These are phyloP conservation scores for Rallus limicola DNA, from an alignment of 2,113 vertebrate genomes.

Conservation along the genomic window DNA sequence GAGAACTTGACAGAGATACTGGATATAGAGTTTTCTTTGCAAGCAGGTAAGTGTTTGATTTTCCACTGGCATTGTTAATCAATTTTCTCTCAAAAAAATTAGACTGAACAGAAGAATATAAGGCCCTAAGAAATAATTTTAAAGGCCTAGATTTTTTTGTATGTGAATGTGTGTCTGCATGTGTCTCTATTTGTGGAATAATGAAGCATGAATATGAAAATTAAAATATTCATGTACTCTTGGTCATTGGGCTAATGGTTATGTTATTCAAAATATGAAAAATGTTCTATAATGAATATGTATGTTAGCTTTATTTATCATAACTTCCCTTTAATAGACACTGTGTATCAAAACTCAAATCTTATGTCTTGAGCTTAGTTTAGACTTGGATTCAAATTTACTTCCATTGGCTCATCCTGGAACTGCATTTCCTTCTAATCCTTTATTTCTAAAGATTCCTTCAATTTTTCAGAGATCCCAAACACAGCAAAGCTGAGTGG, in stretches of 20 bases:
- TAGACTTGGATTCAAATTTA: background rate
- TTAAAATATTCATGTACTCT: background rate
- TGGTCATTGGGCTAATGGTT: background rate
- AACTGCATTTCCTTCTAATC: background rate
- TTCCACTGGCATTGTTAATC: conserved; percentile 66
- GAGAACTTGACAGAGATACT: conserved; percentile 70
- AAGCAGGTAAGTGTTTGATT: conserved; percentile 66
- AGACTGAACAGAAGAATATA: conserved; percentile 17
- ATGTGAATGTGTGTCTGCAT: background rate
- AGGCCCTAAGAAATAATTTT: conserved; percentile 14
- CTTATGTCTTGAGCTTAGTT: background rate
- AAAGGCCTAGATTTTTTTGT: conserved; percentile 13
- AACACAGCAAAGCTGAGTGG: background rate
- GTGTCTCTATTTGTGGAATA: background rate
- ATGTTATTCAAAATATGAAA: conserved; percentile 14
- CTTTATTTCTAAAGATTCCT: background rate
- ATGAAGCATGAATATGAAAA: background rate
- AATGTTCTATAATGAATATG: background rate
- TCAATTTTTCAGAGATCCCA: background rate
- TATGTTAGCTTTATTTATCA: background rate
- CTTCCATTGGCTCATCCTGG: background rate
- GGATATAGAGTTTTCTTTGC: conserved; percentile 45
- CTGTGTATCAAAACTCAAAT: background rate
- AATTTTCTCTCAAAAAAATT: conserved; percentile 29
- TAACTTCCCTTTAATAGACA: background rate